Base-by-base conservation (phyloP, 2,888 invertebrate species). In the Chydorus sphaericus region DNA sequence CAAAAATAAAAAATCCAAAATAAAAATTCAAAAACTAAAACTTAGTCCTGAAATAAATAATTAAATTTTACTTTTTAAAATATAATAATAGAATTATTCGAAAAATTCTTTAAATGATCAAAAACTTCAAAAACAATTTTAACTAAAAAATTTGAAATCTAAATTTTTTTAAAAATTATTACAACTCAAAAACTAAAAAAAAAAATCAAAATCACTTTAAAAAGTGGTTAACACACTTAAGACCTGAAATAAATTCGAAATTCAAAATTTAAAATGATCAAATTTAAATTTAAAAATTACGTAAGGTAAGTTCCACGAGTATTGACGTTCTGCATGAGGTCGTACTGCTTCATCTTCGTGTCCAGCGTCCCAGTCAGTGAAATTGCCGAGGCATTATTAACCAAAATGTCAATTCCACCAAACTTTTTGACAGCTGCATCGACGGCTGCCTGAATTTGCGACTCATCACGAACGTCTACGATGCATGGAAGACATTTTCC, bases 311-410 rank as follows among this genome's bases (percentile, higher is more conserved):
- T 97, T 62, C 96, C 97, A 62, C 97, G 78, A 0, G 92, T 83
- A 71, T 97, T 97, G 63, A 97, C 82, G 58, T 78, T 80, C 67
- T 94, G 87, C 96, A 97, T 97, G 39, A 97, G 78, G 71, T 97
- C 97, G 67, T 89, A 97, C 70, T 82, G 78, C 73, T 97, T 97
- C 93, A 97, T 94, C 37, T 89, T 83, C 0, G 93, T 93, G 7
- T 81, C 73, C 2, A 77, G 72, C 0, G 94, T 96, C 51, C 79
- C 80, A 0, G 91, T 84, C 54, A 90, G 72, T 0, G 82, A 82
- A 64, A 97, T 97, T 11, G 96, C 96, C 60, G 92, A 92, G 1
- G 97, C 97, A 75, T 97, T 97, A 73, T 97, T 97, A 18, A 97
- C 75, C 20, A 91, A 71, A 62, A 97, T 85, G 68, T 97, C 97